A percentile compares a stretch with the other conserved stretches of the same genome.
Conservation (phyloP, 1,140 invertebrate genomes). For the Lasioglossum baleicum region DNA sequence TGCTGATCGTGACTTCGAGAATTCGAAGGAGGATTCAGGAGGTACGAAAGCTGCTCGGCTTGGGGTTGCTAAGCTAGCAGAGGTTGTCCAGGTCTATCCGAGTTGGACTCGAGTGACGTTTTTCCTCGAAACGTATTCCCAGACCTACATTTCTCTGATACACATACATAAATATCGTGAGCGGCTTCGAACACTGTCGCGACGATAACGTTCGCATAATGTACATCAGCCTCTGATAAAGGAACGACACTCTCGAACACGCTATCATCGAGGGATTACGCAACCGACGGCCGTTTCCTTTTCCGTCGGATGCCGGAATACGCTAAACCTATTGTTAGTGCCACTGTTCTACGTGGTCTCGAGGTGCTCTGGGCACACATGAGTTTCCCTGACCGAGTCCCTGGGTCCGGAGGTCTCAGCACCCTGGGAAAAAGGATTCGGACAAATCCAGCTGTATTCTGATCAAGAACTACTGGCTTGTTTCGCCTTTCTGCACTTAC, state of each 20-base stretch:
- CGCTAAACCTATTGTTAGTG: too few relatives aligned
- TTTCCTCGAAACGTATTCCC: not conserved
- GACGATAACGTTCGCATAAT: constrained; percentile 1
- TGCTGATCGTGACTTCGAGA: not conserved
- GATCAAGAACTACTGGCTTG: too few relatives aligned
- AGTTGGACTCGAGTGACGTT: not conserved
- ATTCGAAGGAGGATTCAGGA: not conserved
- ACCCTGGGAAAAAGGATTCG: too few relatives aligned
- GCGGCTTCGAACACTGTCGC: not conserved
- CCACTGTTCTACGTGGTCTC: not conserved
- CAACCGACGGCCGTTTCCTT: not conserved
- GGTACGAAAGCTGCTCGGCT: too few relatives aligned
- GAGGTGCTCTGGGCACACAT: not conserved
- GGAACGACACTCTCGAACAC: not conserved
- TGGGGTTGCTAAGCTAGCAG: not conserved
- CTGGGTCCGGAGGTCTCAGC: too few relatives aligned
- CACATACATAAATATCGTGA: not conserved
- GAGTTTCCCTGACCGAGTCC: too few relatives aligned
- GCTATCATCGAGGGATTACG: not conserved
- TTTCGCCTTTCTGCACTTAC: too few relatives aligned
- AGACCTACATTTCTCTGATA: not conserved
- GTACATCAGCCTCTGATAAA: not conserved
- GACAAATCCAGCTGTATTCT: too few relatives aligned
- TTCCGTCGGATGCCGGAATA: too few relatives aligned
- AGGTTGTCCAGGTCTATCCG: not conserved